Evolutionary conservation across 2,797 vertebrate species (phyloP), one percentile per base, ranked within the genome.

Genomic region (Serranus cabrilla): DNA sequence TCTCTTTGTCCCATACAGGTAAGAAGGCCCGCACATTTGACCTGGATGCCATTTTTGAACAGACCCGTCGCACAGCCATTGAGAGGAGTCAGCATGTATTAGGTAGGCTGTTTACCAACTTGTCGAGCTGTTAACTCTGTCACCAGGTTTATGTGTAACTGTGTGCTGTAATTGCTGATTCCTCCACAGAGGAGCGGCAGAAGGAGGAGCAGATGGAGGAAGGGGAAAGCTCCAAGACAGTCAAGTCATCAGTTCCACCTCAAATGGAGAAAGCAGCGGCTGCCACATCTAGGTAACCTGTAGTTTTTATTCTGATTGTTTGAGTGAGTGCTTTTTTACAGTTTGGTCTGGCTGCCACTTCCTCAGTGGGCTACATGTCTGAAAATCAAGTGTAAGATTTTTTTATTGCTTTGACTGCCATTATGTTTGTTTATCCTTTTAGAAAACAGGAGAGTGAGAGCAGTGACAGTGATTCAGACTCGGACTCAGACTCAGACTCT

Each of bases 11-110:
- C 1, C 57, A 7, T 0, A 10, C 80, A 99, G 98, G 98, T 60
- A 99, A 97, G 80, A 99, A 99, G 86, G 98, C 98, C 18, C 96
- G 98, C 20, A 99, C 97, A 0, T 99, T 99, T 91, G 98, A 99
- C 76, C 89, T 99, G 34, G 95, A 97, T 78, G 97, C 98, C 42
- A 97, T 99, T 93, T 99, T 99, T 93, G 98, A 99, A 81, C 96
- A 97, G 87, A 99, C 98, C 1, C 94, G 98, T 58, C 96, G 98
- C 75, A 99, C 98, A 17, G 98, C 98, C 0, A 96, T 97, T 49
- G 98, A 99, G 87, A 96, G 98, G 84, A 99, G 97, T 92, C 96
- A 96, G 43, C 96, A 89, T 34, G 90, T 93, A 3, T 86, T 97
- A 14, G 97, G 98, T 99, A 78, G 92, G 92, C 81, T 34, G 34